Conservation (phyloP, 2,888 invertebrate genomes). For the Drosophila buzzatii region DNA sequence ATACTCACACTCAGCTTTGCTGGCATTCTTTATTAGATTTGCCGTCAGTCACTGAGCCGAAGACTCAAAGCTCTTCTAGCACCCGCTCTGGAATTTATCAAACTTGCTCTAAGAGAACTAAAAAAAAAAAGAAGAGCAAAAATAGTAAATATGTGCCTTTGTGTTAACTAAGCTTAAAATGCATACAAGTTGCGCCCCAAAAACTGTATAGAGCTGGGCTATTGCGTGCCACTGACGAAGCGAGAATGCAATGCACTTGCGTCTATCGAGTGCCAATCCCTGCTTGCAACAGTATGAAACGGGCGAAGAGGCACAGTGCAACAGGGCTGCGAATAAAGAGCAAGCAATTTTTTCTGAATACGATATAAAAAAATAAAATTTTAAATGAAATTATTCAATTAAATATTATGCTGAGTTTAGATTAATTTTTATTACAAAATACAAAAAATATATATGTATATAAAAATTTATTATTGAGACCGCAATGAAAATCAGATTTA, state of each 20-base stretch:
- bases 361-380: too few species aligned
- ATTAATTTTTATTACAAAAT: too few species aligned
- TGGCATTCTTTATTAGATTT: slow-evolving; percentile 68
- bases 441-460: too few species aligned
- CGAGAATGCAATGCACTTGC: slow-evolving; percentile 54
- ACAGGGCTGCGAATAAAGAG: too few species aligned
- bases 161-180: slow-evolving; percentile 75
- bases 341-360: too few species aligned
- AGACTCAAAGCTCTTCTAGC: slow-evolving; percentile 16
- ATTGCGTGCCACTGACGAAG: slow-evolving; percentile 54
- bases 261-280: slow-evolving; percentile 67
- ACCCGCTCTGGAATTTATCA: slow-evolving; percentile 58
- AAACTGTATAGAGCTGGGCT: slow-evolving; percentile 5
- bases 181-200: slow-evolving; percentile 37
- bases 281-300: slow-evolving; percentile 10
- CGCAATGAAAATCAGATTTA: too few species aligned
- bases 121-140: neutral
- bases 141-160: slow-evolving; percentile 73
- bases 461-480: too few species aligned
- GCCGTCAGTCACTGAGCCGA: slow-evolving; percentile 47
- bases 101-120: slow-evolving; percentile 43
- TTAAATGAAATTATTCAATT: too few species aligned
- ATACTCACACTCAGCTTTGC: slow-evolving; percentile 2
- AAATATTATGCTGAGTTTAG: too few species aligned
- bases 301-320: slow-evolving; percentile 18